Evolutionary conservation across 1,140 invertebrate genomes (phyloP), one percentile per base, ranked within the genome.

Genomic region (Bombus fervidus): DNA sequence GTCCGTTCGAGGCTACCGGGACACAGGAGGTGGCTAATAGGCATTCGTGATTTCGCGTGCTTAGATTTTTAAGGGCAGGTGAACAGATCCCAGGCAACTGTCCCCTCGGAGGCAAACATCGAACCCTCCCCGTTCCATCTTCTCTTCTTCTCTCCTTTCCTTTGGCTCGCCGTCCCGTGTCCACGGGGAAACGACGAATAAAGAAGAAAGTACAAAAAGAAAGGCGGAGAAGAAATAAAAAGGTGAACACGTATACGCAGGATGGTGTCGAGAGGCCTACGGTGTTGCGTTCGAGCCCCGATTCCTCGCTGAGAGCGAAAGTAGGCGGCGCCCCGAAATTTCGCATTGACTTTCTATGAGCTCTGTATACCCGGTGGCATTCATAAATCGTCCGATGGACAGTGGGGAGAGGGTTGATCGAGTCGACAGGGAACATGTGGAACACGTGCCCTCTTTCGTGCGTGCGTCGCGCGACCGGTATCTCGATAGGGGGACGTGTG

Each of bases 1-100:
- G 43, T 18, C 47, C 77, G 68, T 73, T 86, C 84, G 47, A 25
- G 77, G 69, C 85, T 79, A 71, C 64, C 81, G 71, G 43, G 87
- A 89, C 87, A 81, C 80, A 68, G 59, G 41, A 84, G 79, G 47
- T 89, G 87, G 91, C 83, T 91, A 92, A 92, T 91, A 83, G 87
- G 81, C 90, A 86, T 92, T 92, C 91, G 91, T 92, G 91, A 90
- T 92, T 92, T 92, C 91, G 91, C 85, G 91, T 89, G 91, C 89
- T 92, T 92, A 92, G 91, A 92, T 91, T 91, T 91, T 89, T 77
- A 88, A 87, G 87, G 91, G 90, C 92, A 92, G 92, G 92, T 92
- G 92, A 91, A 81, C 88, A n/a, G 39, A 41, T 59, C 43, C 68
- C 77, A 66, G 59, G 59, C 91, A 92, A 92, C 91, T 92, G 91